phyloP scores from a whole-genome alignment of 2,113 vertebrate species.

The Ivindomyrus marchei region DNA sequence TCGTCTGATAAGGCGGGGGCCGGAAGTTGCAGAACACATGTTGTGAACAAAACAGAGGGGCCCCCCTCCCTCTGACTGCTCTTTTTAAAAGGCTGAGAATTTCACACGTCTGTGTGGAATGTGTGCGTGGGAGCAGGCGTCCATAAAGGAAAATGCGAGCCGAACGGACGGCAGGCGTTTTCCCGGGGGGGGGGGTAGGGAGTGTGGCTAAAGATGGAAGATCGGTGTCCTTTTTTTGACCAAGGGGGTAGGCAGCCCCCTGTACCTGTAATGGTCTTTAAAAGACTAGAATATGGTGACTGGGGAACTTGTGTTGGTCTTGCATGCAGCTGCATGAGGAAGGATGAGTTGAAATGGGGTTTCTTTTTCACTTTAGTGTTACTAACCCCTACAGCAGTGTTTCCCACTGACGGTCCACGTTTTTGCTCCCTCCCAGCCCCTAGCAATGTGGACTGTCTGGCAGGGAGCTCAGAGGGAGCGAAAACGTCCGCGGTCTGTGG shows the following conservation, averaged over 20 bases:
- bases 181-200: not conserved
- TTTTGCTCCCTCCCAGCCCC: not conserved
- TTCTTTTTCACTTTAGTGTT: not conserved
- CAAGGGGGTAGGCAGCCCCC: not conserved
- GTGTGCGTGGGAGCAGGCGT: not conserved
- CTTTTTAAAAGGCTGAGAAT: not conserved
- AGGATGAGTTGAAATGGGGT: not conserved
- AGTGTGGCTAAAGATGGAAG: not conserved
- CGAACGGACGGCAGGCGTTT: not conserved
- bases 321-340: not conserved
- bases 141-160: not conserved
- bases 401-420: not conserved
- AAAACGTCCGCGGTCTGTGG: not conserved
- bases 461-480: not conserved
- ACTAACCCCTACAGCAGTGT: not conserved
- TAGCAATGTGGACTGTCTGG: not conserved
- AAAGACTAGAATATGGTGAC: not conserved
- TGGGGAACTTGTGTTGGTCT: not conserved
- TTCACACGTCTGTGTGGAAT: constrained; percentile 3
- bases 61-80: not conserved
- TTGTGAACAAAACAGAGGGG: not conserved
- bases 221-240: not conserved
- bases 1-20: not conserved
- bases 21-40: not conserved
- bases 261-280: not conserved